Percentiles rank a stretch among this genome's conserved stretches.
phyloP scores from a whole-genome alignment of 2,797 vertebrate species.

The Xiphophorus birchmanni region DNA sequence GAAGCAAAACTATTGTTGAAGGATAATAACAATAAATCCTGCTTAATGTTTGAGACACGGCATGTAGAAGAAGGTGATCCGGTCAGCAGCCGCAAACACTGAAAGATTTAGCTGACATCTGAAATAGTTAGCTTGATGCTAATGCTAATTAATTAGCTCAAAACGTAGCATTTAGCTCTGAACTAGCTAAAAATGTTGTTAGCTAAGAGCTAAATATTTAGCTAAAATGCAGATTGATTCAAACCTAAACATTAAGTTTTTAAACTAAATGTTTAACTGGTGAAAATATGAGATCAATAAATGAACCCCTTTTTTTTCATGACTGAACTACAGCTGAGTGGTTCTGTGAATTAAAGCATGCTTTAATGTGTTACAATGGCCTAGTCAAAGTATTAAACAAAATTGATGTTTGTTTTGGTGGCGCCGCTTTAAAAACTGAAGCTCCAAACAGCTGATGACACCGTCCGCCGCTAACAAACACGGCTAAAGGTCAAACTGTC shows the following conservation, averaged over 20 bases:
- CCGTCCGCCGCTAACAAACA: conserved; percentile 43
- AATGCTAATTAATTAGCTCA: too few species aligned
- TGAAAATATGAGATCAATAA: too few species aligned
- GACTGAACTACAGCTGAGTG: not conserved
- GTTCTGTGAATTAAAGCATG: not conserved
- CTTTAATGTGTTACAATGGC: not conserved
- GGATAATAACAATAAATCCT: not conserved
- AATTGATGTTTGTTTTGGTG: not conserved
- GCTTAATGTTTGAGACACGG: not conserved
- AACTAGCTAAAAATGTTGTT: too few species aligned
- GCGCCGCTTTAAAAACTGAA: not conserved
- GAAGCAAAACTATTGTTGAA: not conserved
- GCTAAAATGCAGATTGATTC: too few species aligned
- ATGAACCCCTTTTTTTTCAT: too few species aligned
- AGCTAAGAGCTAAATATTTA: too few species aligned
- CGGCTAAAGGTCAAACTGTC: conserved; percentile 53
- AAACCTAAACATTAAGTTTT: too few species aligned
- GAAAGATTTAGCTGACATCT: too few species aligned
- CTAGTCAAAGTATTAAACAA: not conserved
- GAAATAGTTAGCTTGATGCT: too few species aligned
- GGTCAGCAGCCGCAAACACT: not conserved
- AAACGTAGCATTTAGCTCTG: too few species aligned
- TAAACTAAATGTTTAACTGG: too few species aligned
- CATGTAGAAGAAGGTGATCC: not conserved
- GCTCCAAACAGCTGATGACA: conserved; percentile 17